Evolutionary conservation across 2,797 vertebrate species (phyloP).

Genomic region (Sebastes cheni): DNA sequence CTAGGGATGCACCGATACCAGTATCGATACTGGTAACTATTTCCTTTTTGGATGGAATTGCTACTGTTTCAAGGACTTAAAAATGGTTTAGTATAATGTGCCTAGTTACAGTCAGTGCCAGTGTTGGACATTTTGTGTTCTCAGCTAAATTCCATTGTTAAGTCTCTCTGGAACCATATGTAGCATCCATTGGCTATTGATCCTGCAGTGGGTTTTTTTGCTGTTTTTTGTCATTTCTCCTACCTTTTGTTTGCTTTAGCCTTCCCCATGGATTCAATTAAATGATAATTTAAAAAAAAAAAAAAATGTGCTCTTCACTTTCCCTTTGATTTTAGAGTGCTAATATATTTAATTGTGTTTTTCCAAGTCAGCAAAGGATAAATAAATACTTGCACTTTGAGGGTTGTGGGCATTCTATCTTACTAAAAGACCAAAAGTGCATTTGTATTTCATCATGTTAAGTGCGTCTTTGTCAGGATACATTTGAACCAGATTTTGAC

Average conservation of each 20-base stretch:
- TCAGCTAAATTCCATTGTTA: conserved; percentile 22
- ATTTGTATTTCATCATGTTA: conserved; percentile 14
- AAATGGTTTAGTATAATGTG: conserved; percentile 1
- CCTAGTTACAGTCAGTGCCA: not conserved
- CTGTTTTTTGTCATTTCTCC: not conserved
- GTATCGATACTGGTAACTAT: not conserved
- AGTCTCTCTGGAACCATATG: conserved; percentile 1
- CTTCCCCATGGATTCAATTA: not conserved
- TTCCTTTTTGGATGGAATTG: not conserved
- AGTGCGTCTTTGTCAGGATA: not conserved
- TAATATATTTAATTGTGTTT: not conserved
- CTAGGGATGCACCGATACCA: no score
- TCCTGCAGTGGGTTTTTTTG: not conserved
- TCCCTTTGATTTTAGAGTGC: not conserved
- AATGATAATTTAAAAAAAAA: not conserved
- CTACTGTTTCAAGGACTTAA: conserved; percentile 12
- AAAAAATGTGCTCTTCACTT: not conserved
- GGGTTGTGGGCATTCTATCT: not conserved
- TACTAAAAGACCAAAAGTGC: not conserved
- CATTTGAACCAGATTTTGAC: not conserved
- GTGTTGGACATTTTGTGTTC: conserved; percentile 1
- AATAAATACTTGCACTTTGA: not conserved
- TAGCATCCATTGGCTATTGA: not conserved
- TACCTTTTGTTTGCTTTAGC: not conserved
- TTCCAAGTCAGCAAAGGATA: conserved; percentile 1